A percentile compares a stretch with the other conserved stretches of the same genome.
phyloP scores from a whole-genome alignment of 1,140 invertebrate genomes.

The Rhopalosiphum maidis region DNA sequence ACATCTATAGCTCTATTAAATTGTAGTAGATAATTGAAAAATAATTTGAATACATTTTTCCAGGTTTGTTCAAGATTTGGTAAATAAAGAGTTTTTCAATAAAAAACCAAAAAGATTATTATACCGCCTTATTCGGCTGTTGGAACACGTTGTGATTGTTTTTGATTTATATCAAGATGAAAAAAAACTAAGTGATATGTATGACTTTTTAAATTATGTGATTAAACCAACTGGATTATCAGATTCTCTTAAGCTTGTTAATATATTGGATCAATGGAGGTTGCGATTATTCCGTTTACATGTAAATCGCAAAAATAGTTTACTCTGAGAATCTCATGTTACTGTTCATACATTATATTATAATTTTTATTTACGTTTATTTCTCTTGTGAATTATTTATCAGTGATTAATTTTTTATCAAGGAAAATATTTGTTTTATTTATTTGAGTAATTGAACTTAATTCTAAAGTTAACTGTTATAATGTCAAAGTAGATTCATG shows the following conservation, averaged over 20 bases:
- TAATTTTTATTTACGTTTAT: neutral
- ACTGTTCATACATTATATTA: neutral
- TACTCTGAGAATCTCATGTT: neutral
- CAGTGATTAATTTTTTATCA: neutral
- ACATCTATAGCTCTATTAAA: neutral
- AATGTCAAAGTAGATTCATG: neutral
- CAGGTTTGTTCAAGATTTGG: slow-evolving; percentile 45
- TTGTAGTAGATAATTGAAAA: neutral
- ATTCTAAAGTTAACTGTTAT: neutral
- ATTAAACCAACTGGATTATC: neutral
- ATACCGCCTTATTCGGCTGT: neutral
- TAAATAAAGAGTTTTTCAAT: slow-evolving; percentile 21
- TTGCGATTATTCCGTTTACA: neutral
- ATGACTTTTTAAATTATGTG: neutral
- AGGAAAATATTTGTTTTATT: neutral
- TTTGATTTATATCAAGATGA: slow-evolving; percentile 43
- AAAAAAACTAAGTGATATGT: slow-evolving; percentile 18
- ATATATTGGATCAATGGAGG: slow-evolving; percentile 40
- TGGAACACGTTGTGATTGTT: slow-evolving; percentile 9
- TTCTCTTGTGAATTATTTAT: neutral
- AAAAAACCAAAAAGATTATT: neutral
- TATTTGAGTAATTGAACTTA: neutral
- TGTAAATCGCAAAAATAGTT: neutral
- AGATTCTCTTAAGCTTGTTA: neutral
- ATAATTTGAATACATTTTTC: neutral